Conservation (phyloP, 2,797 vertebrate species). For the Propithecus deckenii region DNA sequence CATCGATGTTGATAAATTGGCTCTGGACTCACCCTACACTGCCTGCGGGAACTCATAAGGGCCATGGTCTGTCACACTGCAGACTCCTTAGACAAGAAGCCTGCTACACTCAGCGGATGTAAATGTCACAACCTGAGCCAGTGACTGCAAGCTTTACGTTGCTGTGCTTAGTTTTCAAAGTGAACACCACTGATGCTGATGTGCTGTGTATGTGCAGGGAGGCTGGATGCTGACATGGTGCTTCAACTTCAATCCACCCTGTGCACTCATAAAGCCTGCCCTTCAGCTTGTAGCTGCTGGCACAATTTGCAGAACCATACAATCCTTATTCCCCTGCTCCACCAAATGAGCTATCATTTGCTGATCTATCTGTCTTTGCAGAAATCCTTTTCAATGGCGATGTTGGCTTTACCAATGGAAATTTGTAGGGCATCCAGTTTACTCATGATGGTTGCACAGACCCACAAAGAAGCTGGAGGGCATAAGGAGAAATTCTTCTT, state of each 20-base stretch:
- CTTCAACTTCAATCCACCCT: not conserved
- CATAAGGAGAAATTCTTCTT: not conserved
- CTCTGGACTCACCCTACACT: not conserved
- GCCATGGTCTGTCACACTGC: not conserved
- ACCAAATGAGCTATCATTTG: not conserved
- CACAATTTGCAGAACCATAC: not conserved
- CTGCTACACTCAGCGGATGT: not conserved
- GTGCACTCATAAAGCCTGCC: not conserved
- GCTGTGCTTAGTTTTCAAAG: not conserved
- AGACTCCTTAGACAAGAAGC: not conserved
- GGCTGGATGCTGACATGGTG: not conserved
- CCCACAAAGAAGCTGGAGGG: not conserved
- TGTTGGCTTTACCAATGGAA: not conserved
- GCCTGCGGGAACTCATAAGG: not conserved
- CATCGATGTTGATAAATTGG: not conserved
- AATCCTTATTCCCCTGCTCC: not conserved
- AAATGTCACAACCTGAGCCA: not conserved
- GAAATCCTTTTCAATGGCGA: not conserved
- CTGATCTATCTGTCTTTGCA: not conserved
- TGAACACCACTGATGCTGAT: not conserved
- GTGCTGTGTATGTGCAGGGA: not conserved
- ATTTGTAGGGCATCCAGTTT: not conserved
- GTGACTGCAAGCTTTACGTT: not conserved
- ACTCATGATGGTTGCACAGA: not conserved
- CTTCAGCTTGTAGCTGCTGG: not conserved